Conservation (phyloP, 2,113 vertebrate species). For the Panthera tigris region DNA sequence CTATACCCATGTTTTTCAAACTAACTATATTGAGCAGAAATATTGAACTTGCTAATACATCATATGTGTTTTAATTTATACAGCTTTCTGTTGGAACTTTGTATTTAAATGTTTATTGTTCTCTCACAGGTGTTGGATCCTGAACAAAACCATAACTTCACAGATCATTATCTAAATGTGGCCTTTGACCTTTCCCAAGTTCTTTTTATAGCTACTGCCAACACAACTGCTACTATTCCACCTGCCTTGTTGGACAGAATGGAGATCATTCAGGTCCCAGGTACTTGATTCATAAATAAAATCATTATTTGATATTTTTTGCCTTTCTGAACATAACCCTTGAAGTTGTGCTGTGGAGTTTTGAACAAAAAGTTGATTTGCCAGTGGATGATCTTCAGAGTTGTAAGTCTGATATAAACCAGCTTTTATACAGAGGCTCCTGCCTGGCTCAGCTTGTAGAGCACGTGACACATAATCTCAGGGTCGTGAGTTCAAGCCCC, state of each 20-base stretch:
- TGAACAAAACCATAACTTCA: constrained; percentile 98
- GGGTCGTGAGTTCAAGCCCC: too few relatives aligned
- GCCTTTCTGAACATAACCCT: background rate
- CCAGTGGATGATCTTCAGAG: background rate
- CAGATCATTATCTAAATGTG: constrained; percentile 97
- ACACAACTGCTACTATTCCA: constrained; percentile 94
- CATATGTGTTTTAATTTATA: background rate
- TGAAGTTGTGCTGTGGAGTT: background rate
- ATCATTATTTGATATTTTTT: background rate
- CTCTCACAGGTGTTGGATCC: constrained; percentile 93
- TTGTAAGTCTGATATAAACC: background rate
- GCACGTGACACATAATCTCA: too few relatives aligned
- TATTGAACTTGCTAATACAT: background rate
- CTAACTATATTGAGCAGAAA: background rate
- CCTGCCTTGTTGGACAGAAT: constrained; percentile 96
- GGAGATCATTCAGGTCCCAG: constrained; percentile 97
- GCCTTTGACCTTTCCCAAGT: constrained; percentile 99
- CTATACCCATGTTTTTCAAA: background rate
- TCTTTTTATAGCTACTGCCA: constrained; percentile 98
- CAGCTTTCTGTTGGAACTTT: background rate
- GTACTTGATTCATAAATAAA: constrained; percentile 77
- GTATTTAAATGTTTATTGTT: constrained; percentile 26
- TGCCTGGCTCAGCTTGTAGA: too few relatives aligned
- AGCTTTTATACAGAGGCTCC: background rate
- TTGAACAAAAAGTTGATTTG: background rate